Conservation (phyloP, 37 sponge, comb jelly and placozoan genomes). For the Aplysina aerophoba region DNA sequence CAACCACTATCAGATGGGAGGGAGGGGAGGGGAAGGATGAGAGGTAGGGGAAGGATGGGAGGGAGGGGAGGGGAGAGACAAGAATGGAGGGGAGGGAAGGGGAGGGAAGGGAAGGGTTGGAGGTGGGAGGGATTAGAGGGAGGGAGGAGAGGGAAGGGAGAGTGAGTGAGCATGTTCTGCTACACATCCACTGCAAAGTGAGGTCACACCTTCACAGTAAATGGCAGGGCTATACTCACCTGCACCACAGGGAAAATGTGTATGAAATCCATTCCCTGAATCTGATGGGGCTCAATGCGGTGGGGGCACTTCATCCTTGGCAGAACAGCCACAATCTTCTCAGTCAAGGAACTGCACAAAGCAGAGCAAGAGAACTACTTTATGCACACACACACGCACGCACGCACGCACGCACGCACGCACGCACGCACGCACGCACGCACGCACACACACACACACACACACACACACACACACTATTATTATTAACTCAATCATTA, state of each 20-base stretch:
- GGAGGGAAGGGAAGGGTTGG: background rate
- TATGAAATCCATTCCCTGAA: conserved; percentile 97
- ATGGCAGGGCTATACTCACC: conserved; percentile 38
- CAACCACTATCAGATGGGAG: conserved; percentile 82
- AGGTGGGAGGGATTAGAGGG: background rate
- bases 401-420: background rate
- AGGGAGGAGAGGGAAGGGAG: background rate
- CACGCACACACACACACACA: conserved; percentile 30
- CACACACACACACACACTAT: background rate
- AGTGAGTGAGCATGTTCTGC: background rate
- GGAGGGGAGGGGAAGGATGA: background rate
- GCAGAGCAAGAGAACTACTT: background rate
- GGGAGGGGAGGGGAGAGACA: too few species aligned
- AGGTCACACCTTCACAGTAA: background rate
- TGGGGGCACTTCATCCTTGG: conserved; percentile 99
- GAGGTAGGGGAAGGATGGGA: background rate
- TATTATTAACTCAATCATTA: too few species aligned
- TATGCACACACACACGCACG: conserved; percentile 22
- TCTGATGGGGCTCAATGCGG: conserved; percentile 98
- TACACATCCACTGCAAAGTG: conserved; percentile 4
- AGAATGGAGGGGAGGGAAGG: background rate
- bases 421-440: conserved; percentile 16
- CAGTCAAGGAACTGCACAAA: conserved; percentile 85
- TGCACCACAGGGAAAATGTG: conserved; percentile 98
- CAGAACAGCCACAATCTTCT: conserved; percentile 97